Conservation (phyloP, 2,797 vertebrate species). For the Octomys mimax region DNA sequence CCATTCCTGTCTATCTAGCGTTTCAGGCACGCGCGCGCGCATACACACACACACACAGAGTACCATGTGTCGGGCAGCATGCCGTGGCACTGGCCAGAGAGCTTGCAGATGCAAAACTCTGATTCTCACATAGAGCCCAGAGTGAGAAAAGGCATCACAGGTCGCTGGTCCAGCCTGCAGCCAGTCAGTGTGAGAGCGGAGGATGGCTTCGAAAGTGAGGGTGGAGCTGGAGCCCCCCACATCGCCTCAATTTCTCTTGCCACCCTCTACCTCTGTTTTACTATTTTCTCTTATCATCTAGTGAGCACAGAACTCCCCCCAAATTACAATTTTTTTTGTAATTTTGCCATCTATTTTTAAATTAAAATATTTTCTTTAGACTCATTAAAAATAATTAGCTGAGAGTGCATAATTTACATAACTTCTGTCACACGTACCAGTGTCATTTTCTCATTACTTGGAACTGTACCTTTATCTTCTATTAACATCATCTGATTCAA, state of each 20-base stretch:
- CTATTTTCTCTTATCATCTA: background rate
- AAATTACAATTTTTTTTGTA: background rate
- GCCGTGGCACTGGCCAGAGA: background rate
- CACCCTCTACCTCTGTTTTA: background rate
- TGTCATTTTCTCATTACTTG: background rate
- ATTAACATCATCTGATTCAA: background rate
- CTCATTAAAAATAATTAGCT: background rate
- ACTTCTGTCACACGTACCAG: background rate
- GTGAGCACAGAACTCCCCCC: background rate
- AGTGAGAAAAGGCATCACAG: background rate
- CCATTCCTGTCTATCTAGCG: background rate
- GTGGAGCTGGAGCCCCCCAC: too few relatives aligned
- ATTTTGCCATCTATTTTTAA: background rate
- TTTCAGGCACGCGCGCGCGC: too few relatives aligned
- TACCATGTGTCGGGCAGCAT: too few relatives aligned
- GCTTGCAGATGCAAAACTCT: background rate
- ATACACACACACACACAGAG: background rate
- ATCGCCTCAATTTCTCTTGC: background rate
- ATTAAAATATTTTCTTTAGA: constrained; percentile 28
- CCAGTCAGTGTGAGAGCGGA: background rate
- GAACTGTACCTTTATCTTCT: background rate
- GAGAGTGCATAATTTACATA: background rate
- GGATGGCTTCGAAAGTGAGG: background rate
- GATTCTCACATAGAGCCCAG: background rate
- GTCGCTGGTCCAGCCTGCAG: too few relatives aligned